These are phyloP conservation scores for Therioaphis trifolii DNA, from an alignment of 2,888 invertebrate genomes.

Conservation along the genomic window DNA sequence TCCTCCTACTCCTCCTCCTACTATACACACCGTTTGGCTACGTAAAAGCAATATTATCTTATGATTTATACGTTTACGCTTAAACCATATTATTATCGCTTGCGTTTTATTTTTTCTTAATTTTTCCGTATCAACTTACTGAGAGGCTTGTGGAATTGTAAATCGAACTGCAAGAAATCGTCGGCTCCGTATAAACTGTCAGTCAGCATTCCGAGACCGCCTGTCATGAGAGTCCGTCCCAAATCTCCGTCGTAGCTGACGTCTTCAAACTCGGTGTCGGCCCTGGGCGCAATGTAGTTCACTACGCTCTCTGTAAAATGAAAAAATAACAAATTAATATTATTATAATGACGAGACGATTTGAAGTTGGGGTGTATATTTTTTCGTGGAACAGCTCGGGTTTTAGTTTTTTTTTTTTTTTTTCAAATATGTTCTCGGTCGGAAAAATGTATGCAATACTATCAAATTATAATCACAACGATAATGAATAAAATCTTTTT, in stretches of 20 bases:
- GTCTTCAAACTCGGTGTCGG: constrained; percentile 79
- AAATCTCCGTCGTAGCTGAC: constrained; percentile 82
- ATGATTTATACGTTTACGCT: not conserved
- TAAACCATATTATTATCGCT: too few species aligned
- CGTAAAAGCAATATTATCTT: not conserved
- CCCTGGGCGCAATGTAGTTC: constrained; percentile 77
- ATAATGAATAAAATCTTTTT: too few species aligned
- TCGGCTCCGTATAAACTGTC: constrained; percentile 78
- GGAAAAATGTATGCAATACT: too few species aligned
- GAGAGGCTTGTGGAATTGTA: constrained; percentile 53
- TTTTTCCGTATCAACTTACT: constrained; percentile 15
- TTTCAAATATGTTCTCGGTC: not conserved
- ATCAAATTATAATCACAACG: too few species aligned
- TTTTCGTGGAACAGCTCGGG: not conserved
- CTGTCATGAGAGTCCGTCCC: constrained; percentile 72
- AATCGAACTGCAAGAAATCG: constrained; percentile 62
- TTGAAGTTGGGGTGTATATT: too few species aligned
- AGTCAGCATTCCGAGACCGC: constrained; percentile 85
- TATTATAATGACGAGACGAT: too few species aligned
- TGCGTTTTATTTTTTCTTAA: too few species aligned
- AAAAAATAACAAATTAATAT: not conserved
- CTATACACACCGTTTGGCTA: not conserved
- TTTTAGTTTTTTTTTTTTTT: not conserved
- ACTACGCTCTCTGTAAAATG: constrained; percentile 74
- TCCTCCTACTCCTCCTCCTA: not conserved